Base-by-base conservation (phyloP, 2,888 invertebrate species). In the Muschampia plurimacula region DNA sequence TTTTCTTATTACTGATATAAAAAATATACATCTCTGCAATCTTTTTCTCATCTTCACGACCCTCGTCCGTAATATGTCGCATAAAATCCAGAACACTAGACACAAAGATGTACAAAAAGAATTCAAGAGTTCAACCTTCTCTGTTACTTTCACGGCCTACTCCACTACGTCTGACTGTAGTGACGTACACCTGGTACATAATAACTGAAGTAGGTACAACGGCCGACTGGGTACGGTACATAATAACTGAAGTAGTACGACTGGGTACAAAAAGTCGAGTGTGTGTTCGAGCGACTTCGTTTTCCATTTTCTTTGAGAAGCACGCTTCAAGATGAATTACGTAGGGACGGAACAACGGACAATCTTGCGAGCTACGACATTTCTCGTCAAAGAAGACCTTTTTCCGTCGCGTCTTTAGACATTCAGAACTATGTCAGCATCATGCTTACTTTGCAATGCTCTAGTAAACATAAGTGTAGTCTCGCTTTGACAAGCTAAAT, bases 271-370 rank as follows among this genome's bases (percentile, higher is more conserved):
- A 68, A 57, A 65, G 59, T 57, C 22, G 64, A 69, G 69, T 52
- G 13, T 64, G 49, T 32, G 57, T 46, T 59, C 49, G 28, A 64
- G 44, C 5, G 57, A 57, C 9, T 57, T 69, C 69, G 64, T 71
- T 59, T 71, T 59, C 70, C 70, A 66, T 71, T 71, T 65, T 65
- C 70, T 65, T 65, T 65, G 70, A 46, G 36, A 39, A 65, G 70
- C 15, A 15, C 46, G 57, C 46, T 59, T 65, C 65, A 59, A 64
- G 70, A 57, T 59, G 70, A 49, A 65, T 70, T 65, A 70, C 44
- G 65, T 64, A 46, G 59, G 70, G 65, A 55, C 10, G 22, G 9
- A 22, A 55, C 55, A 55, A 22, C 55, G 55, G 55, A 71, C 67
- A 49, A 75, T 73, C 62, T 57, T 28, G 57, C 63, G 63, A 41